Evolutionary conservation across 2,888 invertebrate species (phyloP).

Genomic region (Crossocerus cetratus): DNA sequence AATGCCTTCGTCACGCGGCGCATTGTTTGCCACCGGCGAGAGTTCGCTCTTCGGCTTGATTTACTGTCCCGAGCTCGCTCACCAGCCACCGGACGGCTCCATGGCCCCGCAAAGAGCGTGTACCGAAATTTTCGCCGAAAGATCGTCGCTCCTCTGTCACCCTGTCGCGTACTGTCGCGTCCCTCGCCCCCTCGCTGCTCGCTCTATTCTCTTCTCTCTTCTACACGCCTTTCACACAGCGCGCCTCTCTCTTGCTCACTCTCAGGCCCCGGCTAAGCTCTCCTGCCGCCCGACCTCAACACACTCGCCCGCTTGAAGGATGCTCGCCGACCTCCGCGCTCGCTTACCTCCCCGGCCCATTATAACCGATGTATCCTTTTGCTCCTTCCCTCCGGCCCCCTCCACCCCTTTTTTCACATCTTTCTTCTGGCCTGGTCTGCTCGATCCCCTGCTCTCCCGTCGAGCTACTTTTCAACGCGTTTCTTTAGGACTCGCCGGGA

Average conservation of each 20-base stretch:
- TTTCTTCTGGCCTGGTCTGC: not conserved
- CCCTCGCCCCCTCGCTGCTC: too few species aligned
- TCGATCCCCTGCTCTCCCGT: not conserved
- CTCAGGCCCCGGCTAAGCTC: not conserved
- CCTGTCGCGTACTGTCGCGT: constrained; percentile 1
- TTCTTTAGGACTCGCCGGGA: not conserved
- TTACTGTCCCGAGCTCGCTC: constrained; percentile 66
- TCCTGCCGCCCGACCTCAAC: too few species aligned
- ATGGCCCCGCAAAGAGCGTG: constrained; percentile 69
- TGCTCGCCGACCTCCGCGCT: constrained; percentile 7
- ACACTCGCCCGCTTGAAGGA: constrained; percentile 17
- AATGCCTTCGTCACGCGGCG: constrained; percentile 74
- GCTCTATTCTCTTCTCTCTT: too few species aligned
- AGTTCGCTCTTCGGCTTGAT: constrained; percentile 69
- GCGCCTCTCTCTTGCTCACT: not conserved
- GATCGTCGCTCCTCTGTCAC: constrained; percentile 49
- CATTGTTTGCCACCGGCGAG: constrained; percentile 73
- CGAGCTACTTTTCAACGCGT: constrained; percentile 1
- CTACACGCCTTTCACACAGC: too few species aligned
- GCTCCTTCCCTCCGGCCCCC: not conserved
- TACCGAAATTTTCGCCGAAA: constrained; percentile 65
- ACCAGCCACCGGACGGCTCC: constrained; percentile 52
- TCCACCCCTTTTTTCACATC: not conserved
- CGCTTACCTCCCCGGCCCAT: constrained; percentile 16
- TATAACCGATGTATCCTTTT: constrained; percentile 22